A percentile compares a stretch with the other conserved stretches of the same genome.
Conservation (phyloP, 2,888 invertebrate genomes). For the Leptinotarsa juncta region DNA sequence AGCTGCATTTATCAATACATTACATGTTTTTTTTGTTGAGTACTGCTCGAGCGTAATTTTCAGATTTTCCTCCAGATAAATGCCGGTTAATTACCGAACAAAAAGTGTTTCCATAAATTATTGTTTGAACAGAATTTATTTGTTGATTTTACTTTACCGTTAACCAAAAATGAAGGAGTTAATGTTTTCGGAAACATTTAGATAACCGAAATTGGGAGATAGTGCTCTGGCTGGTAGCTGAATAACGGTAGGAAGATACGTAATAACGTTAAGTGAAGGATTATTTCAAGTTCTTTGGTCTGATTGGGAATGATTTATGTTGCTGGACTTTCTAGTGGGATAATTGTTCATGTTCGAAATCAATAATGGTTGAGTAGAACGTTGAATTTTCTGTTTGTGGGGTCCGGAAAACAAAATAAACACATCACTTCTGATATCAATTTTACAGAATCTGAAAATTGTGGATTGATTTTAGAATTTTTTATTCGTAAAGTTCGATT, state of each 20-base stretch:
- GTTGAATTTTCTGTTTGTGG: neutral
- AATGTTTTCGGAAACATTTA: slow-evolving; percentile 34
- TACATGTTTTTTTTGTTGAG: slow-evolving; percentile 49
- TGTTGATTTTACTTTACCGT: slow-evolving; percentile 30
- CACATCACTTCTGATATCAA: too few species aligned
- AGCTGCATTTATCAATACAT: slow-evolving; percentile 56
- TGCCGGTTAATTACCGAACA: slow-evolving; percentile 44
- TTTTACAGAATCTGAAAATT: too few species aligned
- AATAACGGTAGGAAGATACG: neutral
- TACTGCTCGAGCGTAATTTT: slow-evolving; percentile 45
- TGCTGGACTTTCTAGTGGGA: neutral
- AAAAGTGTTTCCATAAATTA: slow-evolving; percentile 43
- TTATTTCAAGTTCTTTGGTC: neutral
- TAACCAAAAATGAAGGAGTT: slow-evolving; percentile 37
- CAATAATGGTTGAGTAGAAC: neutral
- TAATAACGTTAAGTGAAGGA: slow-evolving; percentile 6
- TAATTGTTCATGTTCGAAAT: neutral
- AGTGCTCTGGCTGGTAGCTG: slow-evolving; percentile 6
- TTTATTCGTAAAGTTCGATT: too few species aligned
- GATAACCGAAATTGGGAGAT: slow-evolving; percentile 30
- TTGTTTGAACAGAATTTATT: slow-evolving; percentile 37
- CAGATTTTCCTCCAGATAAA: slow-evolving; percentile 47
- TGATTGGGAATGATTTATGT: neutral
- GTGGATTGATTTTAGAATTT: too few species aligned
- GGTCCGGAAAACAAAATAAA: too few species aligned